Evolutionary conservation across 1,140 invertebrate genomes (phyloP), one percentile per base, ranked within the genome.

Genomic region (Drosophila erecta): DNA sequence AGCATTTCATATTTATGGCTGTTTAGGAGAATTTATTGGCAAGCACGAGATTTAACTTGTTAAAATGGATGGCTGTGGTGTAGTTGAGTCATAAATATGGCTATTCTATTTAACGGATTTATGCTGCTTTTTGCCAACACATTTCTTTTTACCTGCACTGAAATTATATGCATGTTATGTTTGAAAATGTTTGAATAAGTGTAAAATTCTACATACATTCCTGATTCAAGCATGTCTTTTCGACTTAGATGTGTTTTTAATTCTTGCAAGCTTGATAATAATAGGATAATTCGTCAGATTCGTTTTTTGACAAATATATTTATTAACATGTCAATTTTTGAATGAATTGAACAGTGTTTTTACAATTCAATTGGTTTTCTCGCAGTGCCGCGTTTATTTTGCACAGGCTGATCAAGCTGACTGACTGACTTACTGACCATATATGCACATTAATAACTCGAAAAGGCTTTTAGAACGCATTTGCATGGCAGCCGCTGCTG

Each of bases 401-500:
- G 69, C 58, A 53, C 60, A 14, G 20, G n/a, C 69, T 53, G 70
- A 49, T 57, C 60, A 12, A 35, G 20, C 71, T 73, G 70, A 49
- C 47, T 15, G 47, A 49, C 47, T 49, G 47, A 55, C 49, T 70
- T 38, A 55, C 41, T 67, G 61, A 35, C 73, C 73, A 76, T 76
- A 76, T 76, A 76, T 70, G 67, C 65, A 54, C 55, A 76, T 67
- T 67, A 59, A 76, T 76, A 51, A 76, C 74, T 76, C 62, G 41
- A 66, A 66, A 72, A 81, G 56, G 74, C 72, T 77, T 80, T 81
- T 59, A 72, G 77, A 80, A 74, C 60, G 54, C 59, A 80, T 57
- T 71, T 80, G 65, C 71, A 80, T 62, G 56, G 53, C 37, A 56
- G 40, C 38, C 24, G 44, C 35, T 10, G 15, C 44, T n/a, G 43